A percentile compares a stretch with the other conserved stretches of the same genome.
phyloP scores from a whole-genome alignment of 2,888 invertebrate species.

The Brachypalpus laphriformis region DNA sequence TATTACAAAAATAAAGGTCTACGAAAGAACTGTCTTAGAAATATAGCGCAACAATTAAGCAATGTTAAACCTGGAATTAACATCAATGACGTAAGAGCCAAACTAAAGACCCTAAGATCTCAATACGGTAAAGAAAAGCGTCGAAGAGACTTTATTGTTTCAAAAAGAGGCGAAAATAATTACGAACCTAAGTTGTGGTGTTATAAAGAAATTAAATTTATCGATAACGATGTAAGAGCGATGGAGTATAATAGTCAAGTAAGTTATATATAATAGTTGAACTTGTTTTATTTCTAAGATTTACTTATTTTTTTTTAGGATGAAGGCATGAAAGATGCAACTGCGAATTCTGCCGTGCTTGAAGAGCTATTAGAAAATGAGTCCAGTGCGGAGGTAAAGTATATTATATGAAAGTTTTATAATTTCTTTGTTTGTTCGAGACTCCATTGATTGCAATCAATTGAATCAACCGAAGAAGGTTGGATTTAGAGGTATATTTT shows the following conservation, averaged over 20 bases:
- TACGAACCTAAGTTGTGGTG: constrained; percentile 28
- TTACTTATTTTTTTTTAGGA: background rate
- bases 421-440: too few species aligned
- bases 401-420: too few species aligned
- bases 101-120: constrained; percentile 25
- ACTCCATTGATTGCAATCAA: too few species aligned
- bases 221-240: background rate
- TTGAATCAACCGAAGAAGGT: too few species aligned
- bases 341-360: background rate
- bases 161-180: background rate
- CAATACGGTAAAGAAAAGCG: constrained; percentile 35
- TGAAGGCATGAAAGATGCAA: background rate
- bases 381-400: background rate
- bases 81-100: constrained; percentile 2
- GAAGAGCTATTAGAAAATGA: background rate
- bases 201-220: constrained; percentile 21
- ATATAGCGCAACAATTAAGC: background rate
- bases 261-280: background rate
- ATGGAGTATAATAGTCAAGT: background rate
- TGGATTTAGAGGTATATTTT: too few species aligned
- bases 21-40: constrained; percentile 1
- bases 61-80: background rate
- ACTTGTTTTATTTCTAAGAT: background rate
- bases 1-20: constrained; percentile 15
- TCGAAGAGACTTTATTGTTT: background rate